Percentiles rank a stretch among this genome's conserved stretches.
Evolutionary conservation across 2,888 invertebrate species (phyloP).

Genomic region (Oligia strigilis): DNA sequence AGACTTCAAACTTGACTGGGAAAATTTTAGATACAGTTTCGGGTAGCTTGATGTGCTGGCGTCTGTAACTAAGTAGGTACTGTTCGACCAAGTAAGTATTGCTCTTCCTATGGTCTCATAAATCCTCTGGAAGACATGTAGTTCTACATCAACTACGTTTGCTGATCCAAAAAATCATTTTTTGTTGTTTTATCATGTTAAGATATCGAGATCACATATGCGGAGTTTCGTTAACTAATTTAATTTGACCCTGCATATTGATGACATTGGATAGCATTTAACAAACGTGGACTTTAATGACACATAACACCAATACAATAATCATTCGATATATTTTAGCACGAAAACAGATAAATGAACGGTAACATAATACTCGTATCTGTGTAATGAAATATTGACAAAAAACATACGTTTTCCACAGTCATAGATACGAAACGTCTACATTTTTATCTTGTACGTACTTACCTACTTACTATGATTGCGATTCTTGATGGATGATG

Average conservation of each 20-base stretch:
- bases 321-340: background rate
- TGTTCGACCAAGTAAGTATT: no score
- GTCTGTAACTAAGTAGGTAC: no score
- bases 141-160: background rate
- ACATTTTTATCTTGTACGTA: constrained; percentile 40
- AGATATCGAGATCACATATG: background rate
- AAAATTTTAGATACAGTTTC: no score
- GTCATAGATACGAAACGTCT: constrained; percentile 30
- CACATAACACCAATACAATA: background rate
- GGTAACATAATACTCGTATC: constrained; percentile 34
- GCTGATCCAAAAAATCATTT: no score
- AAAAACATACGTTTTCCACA: constrained; percentile 53
- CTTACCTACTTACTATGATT: constrained; percentile 5
- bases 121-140: background rate
- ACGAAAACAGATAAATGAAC: constrained; percentile 28
- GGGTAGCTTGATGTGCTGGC: no score
- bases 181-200: background rate
- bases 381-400: constrained; percentile 64
- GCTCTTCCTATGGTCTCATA: background rate
- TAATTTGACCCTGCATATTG: background rate
- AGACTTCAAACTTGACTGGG: no score
- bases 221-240: background rate
- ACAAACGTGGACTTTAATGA: no score
- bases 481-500: constrained; percentile 14
- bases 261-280: background rate